Conservation (phyloP, 2,113 vertebrate species). For the Lophochroa leadbeateri region DNA sequence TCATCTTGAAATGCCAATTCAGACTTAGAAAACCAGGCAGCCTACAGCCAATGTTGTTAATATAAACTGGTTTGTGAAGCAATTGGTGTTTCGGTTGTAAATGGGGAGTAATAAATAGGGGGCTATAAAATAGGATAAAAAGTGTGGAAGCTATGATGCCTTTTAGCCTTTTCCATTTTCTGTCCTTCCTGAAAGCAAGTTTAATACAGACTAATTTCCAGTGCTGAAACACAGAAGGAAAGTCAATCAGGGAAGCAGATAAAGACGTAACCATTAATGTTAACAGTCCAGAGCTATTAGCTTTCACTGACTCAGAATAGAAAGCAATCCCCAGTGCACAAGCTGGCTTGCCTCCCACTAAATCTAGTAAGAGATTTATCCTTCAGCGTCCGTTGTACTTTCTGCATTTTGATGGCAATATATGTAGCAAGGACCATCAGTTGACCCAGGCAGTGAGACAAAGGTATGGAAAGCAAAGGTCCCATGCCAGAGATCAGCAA, state of each 20-base stretch:
- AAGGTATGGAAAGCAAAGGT: neutral
- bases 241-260: neutral
- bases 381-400: neutral
- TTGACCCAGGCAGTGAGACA: neutral
- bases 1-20: neutral
- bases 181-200: neutral
- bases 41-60: neutral
- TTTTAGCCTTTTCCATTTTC: neutral
- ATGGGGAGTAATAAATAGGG: neutral
- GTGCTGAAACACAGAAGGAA: neutral
- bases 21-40: neutral
- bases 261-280: slow-evolving; percentile 10
- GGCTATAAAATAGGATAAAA: neutral
- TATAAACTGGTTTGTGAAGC: neutral
- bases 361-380: neutral
- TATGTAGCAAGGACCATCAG: neutral
- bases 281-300: slow-evolving; percentile 1
- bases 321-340: neutral
- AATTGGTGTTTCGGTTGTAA: neutral
- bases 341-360: neutral
- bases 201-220: neutral
- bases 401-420: neutral
- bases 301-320: neutral
- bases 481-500: neutral
- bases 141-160: neutral